Evolutionary conservation across 2,113 vertebrate species (phyloP).

Genomic region (Bambusicola thoracicus): DNA sequence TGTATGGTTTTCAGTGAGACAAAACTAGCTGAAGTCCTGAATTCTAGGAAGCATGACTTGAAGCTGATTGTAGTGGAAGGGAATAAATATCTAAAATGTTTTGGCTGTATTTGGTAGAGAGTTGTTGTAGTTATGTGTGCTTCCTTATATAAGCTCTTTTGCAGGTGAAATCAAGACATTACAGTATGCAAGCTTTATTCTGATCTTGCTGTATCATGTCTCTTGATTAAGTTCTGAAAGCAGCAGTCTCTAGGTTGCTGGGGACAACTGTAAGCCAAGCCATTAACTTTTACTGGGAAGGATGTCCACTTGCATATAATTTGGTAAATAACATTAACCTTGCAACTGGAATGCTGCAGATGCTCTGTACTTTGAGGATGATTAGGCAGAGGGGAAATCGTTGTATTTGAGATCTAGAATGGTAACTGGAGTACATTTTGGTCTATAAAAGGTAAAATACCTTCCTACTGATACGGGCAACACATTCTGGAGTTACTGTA

Average conservation of each 20-base stretch:
- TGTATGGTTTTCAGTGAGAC: neutral
- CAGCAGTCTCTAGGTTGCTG: neutral
- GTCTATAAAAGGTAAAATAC: neutral
- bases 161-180: neutral
- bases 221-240: neutral
- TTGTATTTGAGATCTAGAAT: neutral
- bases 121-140: no score
- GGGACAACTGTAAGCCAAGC: no score
- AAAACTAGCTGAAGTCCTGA: neutral
- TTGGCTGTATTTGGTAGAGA: neutral
- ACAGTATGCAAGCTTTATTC: neutral
- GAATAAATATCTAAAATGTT: neutral
- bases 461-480: fast-evolving
- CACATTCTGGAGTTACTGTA: fast-evolving
- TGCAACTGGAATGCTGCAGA: neutral
- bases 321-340: neutral
- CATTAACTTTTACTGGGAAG: neutral
- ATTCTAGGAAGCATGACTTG: neutral
- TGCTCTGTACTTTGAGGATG: neutral
- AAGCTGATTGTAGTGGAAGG: neutral
- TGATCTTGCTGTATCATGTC: neutral
- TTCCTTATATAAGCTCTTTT: neutral
- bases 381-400: neutral
- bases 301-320: neutral
- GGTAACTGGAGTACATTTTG: neutral